These are phyloP conservation scores for Gadus chalcogrammus DNA, from an alignment of 2,113 vertebrate genomes.

Conservation along the genomic window DNA sequence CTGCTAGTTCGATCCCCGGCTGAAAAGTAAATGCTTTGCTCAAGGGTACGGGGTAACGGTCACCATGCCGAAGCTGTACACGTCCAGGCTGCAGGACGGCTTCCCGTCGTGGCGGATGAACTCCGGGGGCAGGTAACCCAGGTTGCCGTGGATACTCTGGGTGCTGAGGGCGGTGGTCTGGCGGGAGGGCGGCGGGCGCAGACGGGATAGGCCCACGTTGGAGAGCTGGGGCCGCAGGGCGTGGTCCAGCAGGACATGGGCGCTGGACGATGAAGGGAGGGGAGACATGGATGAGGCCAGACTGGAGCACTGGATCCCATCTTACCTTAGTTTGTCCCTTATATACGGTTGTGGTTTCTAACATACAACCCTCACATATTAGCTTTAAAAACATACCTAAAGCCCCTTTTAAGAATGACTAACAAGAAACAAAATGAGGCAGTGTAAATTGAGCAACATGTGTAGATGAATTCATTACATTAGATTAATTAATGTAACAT, in stretches of 20 bases:
- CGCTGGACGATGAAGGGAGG: slow-evolving; percentile 27
- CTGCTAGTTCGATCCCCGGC: too few relatives aligned
- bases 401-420: too few relatives aligned
- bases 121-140: slow-evolving; percentile 71
- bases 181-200: slow-evolving; percentile 59
- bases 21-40: too few relatives aligned
- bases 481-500: too few relatives aligned
- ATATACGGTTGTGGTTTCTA: too few relatives aligned
- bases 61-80: slow-evolving; percentile 77
- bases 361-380: too few relatives aligned
- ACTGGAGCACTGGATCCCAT: too few relatives aligned
- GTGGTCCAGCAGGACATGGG: slow-evolving; percentile 71
- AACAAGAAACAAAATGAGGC: too few relatives aligned
- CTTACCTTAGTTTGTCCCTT: too few relatives aligned
- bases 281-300: background rate
- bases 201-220: slow-evolving; percentile 65
- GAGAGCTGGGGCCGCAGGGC: slow-evolving; percentile 65
- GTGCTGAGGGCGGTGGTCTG: slow-evolving; percentile 56
- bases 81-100: slow-evolving; percentile 69
- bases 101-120: slow-evolving; percentile 71
- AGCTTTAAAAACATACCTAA: too few relatives aligned
- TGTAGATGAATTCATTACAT: too few relatives aligned
- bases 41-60: slow-evolving; percentile 5
- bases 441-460: too few relatives aligned
- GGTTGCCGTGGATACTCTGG: slow-evolving; percentile 43